Evolutionary conservation across 92 coral and sea anemone species (phyloP).

Genomic region (Micromussa lordhowensis): DNA sequence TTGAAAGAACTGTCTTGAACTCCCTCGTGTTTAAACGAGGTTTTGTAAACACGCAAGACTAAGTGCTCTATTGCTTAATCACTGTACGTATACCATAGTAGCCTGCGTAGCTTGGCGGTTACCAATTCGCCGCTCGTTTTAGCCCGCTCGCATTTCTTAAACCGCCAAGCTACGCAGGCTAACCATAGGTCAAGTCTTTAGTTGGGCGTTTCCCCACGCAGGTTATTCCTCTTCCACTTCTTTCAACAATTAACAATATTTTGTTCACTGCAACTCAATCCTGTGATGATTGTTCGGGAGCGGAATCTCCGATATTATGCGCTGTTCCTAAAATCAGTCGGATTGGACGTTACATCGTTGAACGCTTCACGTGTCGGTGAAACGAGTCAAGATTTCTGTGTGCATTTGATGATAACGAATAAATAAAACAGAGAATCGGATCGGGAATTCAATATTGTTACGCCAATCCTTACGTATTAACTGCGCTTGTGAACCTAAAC

Average conservation of each 20-base stretch:
- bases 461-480: neutral
- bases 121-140: too few species aligned
- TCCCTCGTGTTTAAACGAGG: too few species aligned
- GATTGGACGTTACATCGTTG: neutral
- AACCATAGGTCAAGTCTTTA: too few species aligned
- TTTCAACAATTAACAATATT: neutral
- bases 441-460: neutral
- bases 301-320: neutral
- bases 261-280: neutral
- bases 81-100: too few species aligned
- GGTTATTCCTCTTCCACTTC: neutral
- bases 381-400: neutral
- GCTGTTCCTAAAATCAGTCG: neutral
- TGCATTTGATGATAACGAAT: neutral
- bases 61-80: too few species aligned
- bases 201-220: neutral
- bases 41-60: too few species aligned
- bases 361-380: neutral
- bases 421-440: neutral
- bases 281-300: neutral
- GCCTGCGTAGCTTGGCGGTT: too few species aligned
- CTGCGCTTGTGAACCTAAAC: neutral
- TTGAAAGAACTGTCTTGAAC: too few species aligned
- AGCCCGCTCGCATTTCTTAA: too few species aligned
- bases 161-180: too few species aligned